phyloP scores from a whole-genome alignment of 2,113 vertebrate species.

The Triplophysa siluroides region DNA sequence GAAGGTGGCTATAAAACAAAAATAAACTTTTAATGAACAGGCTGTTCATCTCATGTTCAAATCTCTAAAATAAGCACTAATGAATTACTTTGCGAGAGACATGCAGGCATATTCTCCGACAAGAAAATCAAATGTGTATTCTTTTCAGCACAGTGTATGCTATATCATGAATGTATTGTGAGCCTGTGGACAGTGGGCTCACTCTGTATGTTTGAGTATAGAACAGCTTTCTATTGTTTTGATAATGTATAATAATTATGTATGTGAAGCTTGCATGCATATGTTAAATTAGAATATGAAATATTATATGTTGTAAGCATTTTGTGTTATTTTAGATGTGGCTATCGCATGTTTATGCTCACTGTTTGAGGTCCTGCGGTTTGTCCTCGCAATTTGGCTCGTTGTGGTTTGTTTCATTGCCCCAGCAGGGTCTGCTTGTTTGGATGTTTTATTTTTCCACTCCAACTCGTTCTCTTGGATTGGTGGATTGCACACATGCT shows the following conservation, averaged over 20 bases:
- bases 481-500: no score
- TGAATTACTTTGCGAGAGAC: constrained; percentile 36
- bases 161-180: background rate
- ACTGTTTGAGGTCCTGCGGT: no score
- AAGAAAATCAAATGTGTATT: constrained; percentile 18
- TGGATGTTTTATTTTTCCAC: no score
- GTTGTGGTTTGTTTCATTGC: no score
- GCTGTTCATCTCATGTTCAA: constrained; percentile 35
- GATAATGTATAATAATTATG: background rate
- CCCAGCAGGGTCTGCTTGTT: no score
- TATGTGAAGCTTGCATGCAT: background rate
- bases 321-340: no score
- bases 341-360: no score
- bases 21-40: constrained; percentile 40
- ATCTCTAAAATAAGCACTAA: constrained; percentile 41
- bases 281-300: background rate
- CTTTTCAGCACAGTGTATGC: background rate
- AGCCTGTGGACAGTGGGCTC: background rate
- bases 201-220: background rate
- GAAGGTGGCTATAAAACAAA: constrained; percentile 38
- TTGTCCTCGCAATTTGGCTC: no score
- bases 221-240: background rate
- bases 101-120: background rate
- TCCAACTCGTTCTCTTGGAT: no score
- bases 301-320: background rate